Evolutionary conservation across 1,140 invertebrate species (phyloP).

Genomic region (Chironomus striatipennis): DNA sequence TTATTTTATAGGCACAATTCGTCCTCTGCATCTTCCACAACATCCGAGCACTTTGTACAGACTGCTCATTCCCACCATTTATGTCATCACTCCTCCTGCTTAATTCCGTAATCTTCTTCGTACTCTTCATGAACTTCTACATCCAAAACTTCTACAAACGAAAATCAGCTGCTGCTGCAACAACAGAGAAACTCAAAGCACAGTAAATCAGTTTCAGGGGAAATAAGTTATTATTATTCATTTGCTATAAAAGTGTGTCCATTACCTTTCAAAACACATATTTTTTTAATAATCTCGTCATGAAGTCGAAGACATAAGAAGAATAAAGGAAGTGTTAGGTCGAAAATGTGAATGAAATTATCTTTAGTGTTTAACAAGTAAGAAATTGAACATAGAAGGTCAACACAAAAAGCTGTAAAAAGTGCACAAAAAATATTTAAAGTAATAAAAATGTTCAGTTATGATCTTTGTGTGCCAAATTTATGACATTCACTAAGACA

Average conservation of each 20-base stretch:
- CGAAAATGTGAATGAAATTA: background rate
- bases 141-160: constrained; percentile 64
- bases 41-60: constrained; percentile 58
- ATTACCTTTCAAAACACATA: background rate
- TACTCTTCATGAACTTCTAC: constrained; percentile 87
- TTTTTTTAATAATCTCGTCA: background rate
- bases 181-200: background rate
- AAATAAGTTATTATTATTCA: background rate
- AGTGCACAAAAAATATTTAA: too few relatives aligned
- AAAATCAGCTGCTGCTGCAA: background rate
- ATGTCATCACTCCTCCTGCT: constrained; percentile 67
- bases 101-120: constrained; percentile 85
- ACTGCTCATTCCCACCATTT: constrained; percentile 67
- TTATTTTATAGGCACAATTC: constrained; percentile 61
- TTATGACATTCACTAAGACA: too few relatives aligned
- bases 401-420: too few relatives aligned
- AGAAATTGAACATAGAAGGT: too few relatives aligned
- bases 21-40: constrained; percentile 66
- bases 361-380: background rate
- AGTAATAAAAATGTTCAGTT: too few relatives aligned
- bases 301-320: background rate
- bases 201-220: background rate
- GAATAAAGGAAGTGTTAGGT: background rate
- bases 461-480: too few relatives aligned
- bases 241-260: background rate